Evolutionary conservation across 2,113 vertebrate species (phyloP).

Genomic region (Marmota flaviventris): DNA sequence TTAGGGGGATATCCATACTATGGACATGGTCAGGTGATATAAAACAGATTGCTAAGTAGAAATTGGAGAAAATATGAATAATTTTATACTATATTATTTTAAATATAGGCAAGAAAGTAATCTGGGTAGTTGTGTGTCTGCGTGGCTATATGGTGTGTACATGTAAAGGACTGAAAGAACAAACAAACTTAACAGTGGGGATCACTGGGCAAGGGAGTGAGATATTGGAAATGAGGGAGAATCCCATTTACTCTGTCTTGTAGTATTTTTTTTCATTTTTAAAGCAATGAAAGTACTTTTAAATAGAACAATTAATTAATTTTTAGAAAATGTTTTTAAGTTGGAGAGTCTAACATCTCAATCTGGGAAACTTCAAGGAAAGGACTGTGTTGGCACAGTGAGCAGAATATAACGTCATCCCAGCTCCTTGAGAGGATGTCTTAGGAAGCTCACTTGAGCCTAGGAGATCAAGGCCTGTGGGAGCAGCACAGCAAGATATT

Average conservation of each 20-base stretch:
- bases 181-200: neutral
- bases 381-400: neutral
- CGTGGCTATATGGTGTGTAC: neutral
- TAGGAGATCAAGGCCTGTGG: neutral
- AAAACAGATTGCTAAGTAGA: neutral
- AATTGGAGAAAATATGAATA: neutral
- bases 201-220: neutral
- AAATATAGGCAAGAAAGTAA: neutral
- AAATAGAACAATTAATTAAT: neutral
- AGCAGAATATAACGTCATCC: neutral
- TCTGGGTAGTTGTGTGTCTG: neutral
- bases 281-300: neutral
- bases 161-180: neutral
- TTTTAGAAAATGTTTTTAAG: neutral
- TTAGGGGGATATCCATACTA: neutral
- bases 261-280: neutral
- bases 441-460: neutral
- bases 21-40: neutral
- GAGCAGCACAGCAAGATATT: neutral
- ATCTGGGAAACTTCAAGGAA: neutral
- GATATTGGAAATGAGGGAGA: neutral
- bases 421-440: neutral
- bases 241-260: neutral
- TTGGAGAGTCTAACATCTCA: neutral
- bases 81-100: neutral